Evolutionary conservation across 1,140 invertebrate species (phyloP).

Genomic region (Physella acuta): DNA sequence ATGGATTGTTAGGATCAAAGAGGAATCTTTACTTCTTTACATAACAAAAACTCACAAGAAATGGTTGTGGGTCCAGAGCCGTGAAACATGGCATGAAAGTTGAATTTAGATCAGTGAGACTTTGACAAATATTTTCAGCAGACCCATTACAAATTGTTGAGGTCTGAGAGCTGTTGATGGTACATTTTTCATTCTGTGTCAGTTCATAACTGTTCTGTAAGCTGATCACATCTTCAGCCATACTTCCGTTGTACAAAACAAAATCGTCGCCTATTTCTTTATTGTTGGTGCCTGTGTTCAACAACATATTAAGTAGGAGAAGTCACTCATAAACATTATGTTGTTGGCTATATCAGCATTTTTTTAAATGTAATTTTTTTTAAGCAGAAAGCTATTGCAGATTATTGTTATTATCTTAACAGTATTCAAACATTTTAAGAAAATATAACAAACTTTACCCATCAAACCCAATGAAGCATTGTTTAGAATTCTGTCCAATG

Average conservation of each 20-base stretch:
- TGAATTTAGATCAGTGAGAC: not conserved
- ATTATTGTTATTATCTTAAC: too few species aligned
- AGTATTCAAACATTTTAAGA: not conserved
- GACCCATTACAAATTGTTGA: not conserved
- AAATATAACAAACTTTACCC: constrained; percentile 1
- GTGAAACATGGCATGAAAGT: not conserved
- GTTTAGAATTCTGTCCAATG: not conserved
- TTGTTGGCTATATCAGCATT: too few species aligned
- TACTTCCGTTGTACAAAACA: not conserved
- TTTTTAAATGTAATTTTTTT: too few species aligned
- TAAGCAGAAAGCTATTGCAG: too few species aligned
- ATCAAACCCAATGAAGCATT: constrained; percentile 7
- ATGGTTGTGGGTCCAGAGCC: not conserved
- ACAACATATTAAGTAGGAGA: too few species aligned
- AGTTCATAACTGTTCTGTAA: constrained; percentile 17
- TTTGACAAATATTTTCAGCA: not conserved
- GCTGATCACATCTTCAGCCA: too few species aligned
- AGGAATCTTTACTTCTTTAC: too few species aligned
- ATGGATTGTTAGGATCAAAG: too few species aligned
- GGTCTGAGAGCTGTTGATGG: not conserved
- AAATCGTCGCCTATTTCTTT: constrained; percentile 8
- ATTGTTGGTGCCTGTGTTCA: constrained; percentile 20
- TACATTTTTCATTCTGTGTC: not conserved
- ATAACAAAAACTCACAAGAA: not conserved
- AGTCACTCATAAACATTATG: too few species aligned